Percentiles rank a stretch among this genome's conserved stretches.
These are phyloP conservation scores for Orius insidiosus DNA, from an alignment of 1,140 invertebrate species.

Conservation along the genomic window DNA sequence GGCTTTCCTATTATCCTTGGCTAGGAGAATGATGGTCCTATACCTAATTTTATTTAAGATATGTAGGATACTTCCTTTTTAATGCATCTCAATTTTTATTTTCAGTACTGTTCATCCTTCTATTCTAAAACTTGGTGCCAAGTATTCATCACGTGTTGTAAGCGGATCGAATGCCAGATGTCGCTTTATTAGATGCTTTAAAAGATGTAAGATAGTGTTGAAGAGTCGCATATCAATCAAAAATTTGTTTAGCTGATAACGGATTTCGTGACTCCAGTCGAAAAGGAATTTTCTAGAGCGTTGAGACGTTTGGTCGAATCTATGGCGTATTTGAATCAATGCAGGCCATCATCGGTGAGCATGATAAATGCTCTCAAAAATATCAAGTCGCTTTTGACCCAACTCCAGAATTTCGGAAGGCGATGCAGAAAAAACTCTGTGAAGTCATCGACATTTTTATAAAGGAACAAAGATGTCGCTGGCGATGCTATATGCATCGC, in stretches of 20 bases:
- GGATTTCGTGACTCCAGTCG: conserved; percentile 56
- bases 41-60: no score
- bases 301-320: conserved; percentile 54
- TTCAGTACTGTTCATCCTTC: conserved; percentile 30
- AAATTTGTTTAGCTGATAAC: conserved; percentile 35
- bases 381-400: conserved; percentile 49
- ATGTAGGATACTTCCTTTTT: no score
- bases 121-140: conserved; percentile 64
- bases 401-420: conserved; percentile 20
- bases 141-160: conserved; percentile 54
- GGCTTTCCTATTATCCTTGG: no score
- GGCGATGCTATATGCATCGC: conserved; percentile 62
- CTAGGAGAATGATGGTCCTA: no score
- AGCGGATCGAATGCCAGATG: conserved; percentile 71
- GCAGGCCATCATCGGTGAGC: conserved; percentile 66
- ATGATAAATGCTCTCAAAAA: conserved; percentile 78
- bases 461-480: conserved; percentile 59
- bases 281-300: conserved; percentile 67
- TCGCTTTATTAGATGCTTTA: conserved; percentile 60
- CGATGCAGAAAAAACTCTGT: conserved; percentile 42
- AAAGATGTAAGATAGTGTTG: conserved; percentile 33
- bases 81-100: background rate
- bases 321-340: conserved; percentile 53
- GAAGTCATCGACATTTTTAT: conserved; percentile 66
- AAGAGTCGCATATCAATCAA: background rate